Percentiles rank a stretch among this genome's conserved stretches.
Evolutionary conservation across 2,113 vertebrate species (phyloP).

Genomic region (Lates calcarifer): DNA sequence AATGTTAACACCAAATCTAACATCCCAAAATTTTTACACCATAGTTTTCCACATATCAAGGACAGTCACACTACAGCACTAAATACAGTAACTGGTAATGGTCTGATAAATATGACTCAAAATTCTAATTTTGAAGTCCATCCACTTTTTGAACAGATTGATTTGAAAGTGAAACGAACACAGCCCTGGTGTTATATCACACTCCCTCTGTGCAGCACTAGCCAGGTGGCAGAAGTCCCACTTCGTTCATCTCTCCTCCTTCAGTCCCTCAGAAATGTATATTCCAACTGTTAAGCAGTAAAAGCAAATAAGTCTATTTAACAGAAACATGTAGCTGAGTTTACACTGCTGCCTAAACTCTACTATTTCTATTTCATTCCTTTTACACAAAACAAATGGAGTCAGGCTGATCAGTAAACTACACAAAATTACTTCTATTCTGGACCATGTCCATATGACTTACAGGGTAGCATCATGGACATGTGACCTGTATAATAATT

Average conservation of each 20-base stretch:
- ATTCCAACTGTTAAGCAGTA: neutral
- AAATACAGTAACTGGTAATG: too few relatives aligned
- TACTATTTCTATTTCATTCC: neutral
- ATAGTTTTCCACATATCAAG: neutral
- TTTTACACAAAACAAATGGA: neutral
- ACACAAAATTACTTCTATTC: neutral
- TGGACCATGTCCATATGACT: neutral
- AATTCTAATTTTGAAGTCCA: neutral
- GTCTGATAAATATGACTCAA: neutral
- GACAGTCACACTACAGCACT: neutral
- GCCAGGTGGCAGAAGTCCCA: conserved; percentile 18
- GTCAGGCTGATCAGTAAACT: neutral
- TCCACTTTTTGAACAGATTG: neutral
- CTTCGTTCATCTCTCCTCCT: conserved; percentile 14
- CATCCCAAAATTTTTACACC: neutral
- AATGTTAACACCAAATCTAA: too few relatives aligned
- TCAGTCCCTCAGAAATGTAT: neutral
- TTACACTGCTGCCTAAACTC: too few relatives aligned
- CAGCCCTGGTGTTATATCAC: neutral
- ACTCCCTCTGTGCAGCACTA: neutral
- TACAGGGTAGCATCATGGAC: neutral
- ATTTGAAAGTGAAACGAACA: neutral
- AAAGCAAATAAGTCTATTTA: neutral
- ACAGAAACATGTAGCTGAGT: neutral
- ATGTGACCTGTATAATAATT: neutral